These are phyloP conservation scores for Lucilia cuprina DNA, from an alignment of 1,140 invertebrate species.

Conservation along the genomic window DNA sequence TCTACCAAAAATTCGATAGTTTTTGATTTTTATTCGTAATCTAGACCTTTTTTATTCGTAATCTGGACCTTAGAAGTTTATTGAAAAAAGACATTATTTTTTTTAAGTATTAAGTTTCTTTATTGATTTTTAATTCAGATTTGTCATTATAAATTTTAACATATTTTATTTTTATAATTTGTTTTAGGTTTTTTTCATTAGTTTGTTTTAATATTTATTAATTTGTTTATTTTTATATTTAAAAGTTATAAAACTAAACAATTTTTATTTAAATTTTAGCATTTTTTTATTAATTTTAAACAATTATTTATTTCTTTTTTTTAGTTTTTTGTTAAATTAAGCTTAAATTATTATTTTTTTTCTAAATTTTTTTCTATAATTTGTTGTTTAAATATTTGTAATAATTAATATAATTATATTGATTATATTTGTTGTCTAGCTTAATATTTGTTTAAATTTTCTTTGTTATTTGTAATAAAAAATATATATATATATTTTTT, in stretches of 20 bases:
- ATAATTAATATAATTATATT: constrained; percentile 39
- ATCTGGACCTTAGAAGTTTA: too few species aligned
- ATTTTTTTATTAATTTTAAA: neutral
- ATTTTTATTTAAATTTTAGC: neutral
- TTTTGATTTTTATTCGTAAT: too few species aligned
- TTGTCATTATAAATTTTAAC: constrained; percentile 18
- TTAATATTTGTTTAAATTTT: constrained; percentile 42
- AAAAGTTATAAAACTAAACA: constrained; percentile 29
- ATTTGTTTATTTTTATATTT: neutral
- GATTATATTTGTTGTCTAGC: constrained; percentile 44
- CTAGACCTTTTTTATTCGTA: too few species aligned
- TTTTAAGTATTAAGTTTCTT: neutral
- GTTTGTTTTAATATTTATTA: neutral
- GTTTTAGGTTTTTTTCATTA: neutral
- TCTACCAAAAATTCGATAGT: too few species aligned
- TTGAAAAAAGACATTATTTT: neutral
- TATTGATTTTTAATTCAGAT: neutral
- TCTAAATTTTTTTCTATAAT: neutral
- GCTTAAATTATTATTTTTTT: neutral
- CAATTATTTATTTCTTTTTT: neutral
- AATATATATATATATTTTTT: constrained; percentile 38
- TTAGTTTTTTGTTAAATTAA: constrained; percentile 41
- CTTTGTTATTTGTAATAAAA: constrained; percentile 37
- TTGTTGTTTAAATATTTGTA: constrained; percentile 50
- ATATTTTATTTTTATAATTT: constrained; percentile 11